Conservation (phyloP, 2,113 vertebrate species). For the Ochotona curzoniae region DNA sequence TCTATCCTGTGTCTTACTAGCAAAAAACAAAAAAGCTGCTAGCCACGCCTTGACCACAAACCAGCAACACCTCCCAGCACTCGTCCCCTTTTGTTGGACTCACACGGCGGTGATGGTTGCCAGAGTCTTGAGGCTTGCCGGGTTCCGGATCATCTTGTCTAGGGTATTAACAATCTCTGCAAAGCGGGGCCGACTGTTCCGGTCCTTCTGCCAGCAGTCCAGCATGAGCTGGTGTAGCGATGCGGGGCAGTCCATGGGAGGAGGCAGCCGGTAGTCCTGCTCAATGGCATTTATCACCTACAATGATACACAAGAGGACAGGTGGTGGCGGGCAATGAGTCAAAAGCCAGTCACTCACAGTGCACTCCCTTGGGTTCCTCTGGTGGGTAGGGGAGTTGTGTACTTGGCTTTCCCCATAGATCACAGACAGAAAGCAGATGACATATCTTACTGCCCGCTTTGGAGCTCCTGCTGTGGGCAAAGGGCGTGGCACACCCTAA, state of each 20-base stretch:
- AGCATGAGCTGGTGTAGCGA: slow-evolving; percentile 98
- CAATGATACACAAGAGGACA: neutral
- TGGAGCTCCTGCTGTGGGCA: neutral
- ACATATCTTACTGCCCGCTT: neutral
- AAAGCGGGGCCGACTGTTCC: slow-evolving; percentile 97
- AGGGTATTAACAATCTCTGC: slow-evolving; percentile 97
- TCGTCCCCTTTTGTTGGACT: slow-evolving; percentile 74
- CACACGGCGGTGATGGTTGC: slow-evolving; percentile 98
- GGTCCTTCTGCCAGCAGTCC: slow-evolving; percentile 99
- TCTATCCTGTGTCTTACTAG: neutral
- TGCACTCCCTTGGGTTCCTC: neutral
- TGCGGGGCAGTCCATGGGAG: slow-evolving; percentile 98
- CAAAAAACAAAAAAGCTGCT: neutral
- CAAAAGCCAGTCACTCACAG: neutral
- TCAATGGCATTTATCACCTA: slow-evolving; percentile 99
- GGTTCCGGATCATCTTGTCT: slow-evolving; percentile 99
- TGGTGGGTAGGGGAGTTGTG: neutral
- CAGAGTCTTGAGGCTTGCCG: slow-evolving; percentile 97
- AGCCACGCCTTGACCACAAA: neutral
- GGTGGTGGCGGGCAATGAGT: neutral
- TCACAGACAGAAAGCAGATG: neutral
- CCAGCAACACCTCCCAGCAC: neutral
- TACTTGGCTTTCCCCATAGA: neutral
- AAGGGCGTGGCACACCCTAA: neutral
- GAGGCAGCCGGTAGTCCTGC: slow-evolving; percentile 97